Conservation (phyloP, 2,888 invertebrate species). For the Mesorhabditis sp. region DNA sequence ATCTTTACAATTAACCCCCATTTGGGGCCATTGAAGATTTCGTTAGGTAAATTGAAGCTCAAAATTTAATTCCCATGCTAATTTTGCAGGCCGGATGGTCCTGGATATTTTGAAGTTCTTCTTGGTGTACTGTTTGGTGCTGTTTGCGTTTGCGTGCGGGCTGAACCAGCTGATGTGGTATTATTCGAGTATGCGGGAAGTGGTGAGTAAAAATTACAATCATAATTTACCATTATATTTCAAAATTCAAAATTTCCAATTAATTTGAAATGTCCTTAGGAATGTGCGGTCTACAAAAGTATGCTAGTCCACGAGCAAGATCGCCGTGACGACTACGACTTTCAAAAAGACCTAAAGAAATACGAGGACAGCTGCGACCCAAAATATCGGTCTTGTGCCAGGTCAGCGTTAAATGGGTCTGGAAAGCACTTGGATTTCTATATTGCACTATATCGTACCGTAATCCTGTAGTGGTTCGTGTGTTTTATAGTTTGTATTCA, state of each 20-base stretch:
- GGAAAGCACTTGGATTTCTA: not conserved
- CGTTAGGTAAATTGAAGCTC: constrained; percentile 67
- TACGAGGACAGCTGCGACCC: constrained; percentile 57
- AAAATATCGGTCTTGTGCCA: constrained; percentile 59
- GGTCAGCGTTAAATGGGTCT: constrained; percentile 49
- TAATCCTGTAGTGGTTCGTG: not conserved
- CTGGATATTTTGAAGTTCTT: constrained; percentile 85
- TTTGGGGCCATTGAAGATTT: constrained; percentile 85
- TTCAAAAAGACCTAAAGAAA: constrained; percentile 15
- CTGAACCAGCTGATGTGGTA: constrained; percentile 84
- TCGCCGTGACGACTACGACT: not conserved
- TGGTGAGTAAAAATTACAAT: not conserved
- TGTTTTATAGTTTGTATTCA: constrained; percentile 77
- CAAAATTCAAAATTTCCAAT: too few relatives aligned
- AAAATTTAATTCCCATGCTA: not conserved
- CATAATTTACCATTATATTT: too few relatives aligned
- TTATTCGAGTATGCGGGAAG: constrained; percentile 10
- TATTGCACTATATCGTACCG: not conserved
- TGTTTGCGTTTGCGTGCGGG: constrained; percentile 89
- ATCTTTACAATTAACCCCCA: constrained; percentile 89
- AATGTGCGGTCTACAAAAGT: not conserved
- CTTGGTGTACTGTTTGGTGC: constrained; percentile 79
- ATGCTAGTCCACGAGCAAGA: not conserved
- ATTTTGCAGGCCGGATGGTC: constrained; percentile 63
- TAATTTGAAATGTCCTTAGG: not conserved